Evolutionary conservation across 2,113 vertebrate genomes (phyloP).

Genomic region (Xiphorhynchus elegans): DNA sequence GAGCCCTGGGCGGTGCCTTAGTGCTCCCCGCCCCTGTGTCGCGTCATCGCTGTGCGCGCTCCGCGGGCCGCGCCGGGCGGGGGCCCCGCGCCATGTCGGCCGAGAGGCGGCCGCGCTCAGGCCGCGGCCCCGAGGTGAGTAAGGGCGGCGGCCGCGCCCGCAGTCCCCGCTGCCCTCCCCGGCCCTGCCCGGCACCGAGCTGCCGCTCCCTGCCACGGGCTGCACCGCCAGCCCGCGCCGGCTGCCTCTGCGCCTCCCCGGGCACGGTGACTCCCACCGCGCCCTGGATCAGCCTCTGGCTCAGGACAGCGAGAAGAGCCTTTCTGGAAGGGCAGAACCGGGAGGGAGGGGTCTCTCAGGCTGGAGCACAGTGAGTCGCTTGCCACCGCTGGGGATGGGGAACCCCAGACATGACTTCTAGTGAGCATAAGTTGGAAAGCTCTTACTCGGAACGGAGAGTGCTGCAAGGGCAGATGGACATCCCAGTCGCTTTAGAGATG

Average conservation of each 20-base stretch:
- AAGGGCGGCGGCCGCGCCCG: not conserved
- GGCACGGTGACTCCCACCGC: not conserved
- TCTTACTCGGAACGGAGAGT: accelerated
- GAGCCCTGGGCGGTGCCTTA: too few relatives aligned
- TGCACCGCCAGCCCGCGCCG: too few relatives aligned
- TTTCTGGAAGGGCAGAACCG: not conserved
- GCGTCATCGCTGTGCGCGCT: too few relatives aligned
- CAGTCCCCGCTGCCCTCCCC: not conserved
- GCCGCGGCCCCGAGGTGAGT: too few relatives aligned
- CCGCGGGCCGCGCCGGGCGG: too few relatives aligned
- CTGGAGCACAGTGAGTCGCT: accelerated
- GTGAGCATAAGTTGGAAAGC: accelerated
- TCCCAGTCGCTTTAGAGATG: accelerated
- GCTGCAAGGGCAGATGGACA: accelerated
- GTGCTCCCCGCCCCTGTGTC: too few relatives aligned
- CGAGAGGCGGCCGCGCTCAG: too few relatives aligned
- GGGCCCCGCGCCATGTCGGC: too few relatives aligned
- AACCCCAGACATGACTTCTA: accelerated
- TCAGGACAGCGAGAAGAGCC: accelerated
- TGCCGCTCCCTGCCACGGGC: too few relatives aligned
- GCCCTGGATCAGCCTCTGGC: accelerated
- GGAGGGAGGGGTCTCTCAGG: accelerated
- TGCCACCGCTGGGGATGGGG: accelerated
- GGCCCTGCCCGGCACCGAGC: not conserved
- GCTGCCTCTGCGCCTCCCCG: accelerated